Conservation (phyloP, 2,888 invertebrate species). For the Tachystola acroxantha region DNA sequence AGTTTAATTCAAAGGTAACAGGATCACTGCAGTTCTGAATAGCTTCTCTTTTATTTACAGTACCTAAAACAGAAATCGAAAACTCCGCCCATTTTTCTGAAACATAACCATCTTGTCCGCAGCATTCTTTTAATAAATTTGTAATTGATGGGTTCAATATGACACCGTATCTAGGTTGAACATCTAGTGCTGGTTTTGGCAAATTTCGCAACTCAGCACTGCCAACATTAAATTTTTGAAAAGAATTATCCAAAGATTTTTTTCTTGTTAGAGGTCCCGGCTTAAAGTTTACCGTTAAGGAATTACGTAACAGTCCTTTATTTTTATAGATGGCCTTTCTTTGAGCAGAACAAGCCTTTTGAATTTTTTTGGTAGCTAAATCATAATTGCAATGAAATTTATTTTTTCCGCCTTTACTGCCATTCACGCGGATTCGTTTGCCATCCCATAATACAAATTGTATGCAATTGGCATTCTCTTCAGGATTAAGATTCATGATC, state of each 20-base stretch:
- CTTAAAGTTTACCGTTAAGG: constrained; percentile 63
- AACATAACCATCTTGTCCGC: constrained; percentile 54
- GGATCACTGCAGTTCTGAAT: constrained; percentile 32
- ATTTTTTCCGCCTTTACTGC: constrained; percentile 54
- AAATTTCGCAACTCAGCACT: constrained; percentile 60
- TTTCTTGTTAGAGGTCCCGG: constrained; percentile 78
- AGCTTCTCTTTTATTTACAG: constrained; percentile 27
- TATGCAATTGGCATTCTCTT: constrained; percentile 32
- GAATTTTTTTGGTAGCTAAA: constrained; percentile 26
- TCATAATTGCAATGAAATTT: constrained; percentile 50
- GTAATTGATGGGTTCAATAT: constrained; percentile 58
- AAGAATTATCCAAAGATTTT: constrained; percentile 54
- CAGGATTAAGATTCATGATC: constrained; percentile 60
- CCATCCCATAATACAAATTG: constrained; percentile 60
- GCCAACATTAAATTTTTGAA: constrained; percentile 62
- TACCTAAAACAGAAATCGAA: constrained; percentile 70
- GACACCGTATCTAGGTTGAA: constrained; percentile 65
- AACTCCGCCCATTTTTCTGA: constrained; percentile 73
- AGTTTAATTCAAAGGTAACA: constrained; percentile 78
- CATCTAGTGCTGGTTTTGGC: constrained; percentile 68
- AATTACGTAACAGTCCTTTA: constrained; percentile 44
- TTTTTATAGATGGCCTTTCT: constrained; percentile 23
- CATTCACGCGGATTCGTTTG: constrained; percentile 49
- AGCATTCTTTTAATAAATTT: constrained; percentile 54
- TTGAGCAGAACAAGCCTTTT: constrained; percentile 19